These are phyloP conservation scores for Tortrix viridana DNA, from an alignment of 2,888 invertebrate species.

Conservation along the genomic window DNA sequence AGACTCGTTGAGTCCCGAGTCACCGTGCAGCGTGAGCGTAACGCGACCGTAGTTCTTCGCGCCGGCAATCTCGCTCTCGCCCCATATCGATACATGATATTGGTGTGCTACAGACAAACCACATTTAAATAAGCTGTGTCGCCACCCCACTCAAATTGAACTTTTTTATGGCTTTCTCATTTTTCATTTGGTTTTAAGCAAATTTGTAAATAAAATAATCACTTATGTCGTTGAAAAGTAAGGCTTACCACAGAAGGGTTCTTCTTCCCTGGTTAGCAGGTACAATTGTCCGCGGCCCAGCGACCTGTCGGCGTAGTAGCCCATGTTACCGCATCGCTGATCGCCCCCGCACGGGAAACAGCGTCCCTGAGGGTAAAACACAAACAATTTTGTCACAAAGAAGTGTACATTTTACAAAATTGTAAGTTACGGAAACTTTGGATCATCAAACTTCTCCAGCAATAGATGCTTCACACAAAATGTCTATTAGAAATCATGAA, in stretches of 20 bases:
- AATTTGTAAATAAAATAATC: too few relatives aligned
- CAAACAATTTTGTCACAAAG: slow-evolving; percentile 43
- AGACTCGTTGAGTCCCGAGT: slow-evolving; percentile 93
- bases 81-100: slow-evolving; percentile 92
- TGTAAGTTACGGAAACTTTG: too few relatives aligned
- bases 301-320: slow-evolving; percentile 95
- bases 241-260: slow-evolving; percentile 93
- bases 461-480: too few relatives aligned
- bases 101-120: slow-evolving; percentile 88
- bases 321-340: slow-evolving; percentile 94
- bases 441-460: too few relatives aligned
- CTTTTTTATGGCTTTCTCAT: too few relatives aligned
- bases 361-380: slow-evolving; percentile 62
- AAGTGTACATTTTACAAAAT: too few relatives aligned
- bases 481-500: too few relatives aligned
- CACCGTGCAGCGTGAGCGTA: slow-evolving; percentile 91
- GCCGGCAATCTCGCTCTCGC: slow-evolving; percentile 75
- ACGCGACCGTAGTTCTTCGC: slow-evolving; percentile 90
- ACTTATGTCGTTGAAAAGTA: too few relatives aligned
- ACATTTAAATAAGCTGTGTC: neutral
- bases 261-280: slow-evolving; percentile 93
- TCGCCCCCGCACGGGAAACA: slow-evolving; percentile 81
- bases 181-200: too few relatives aligned
- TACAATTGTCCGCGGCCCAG: slow-evolving; percentile 94
- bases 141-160: too few relatives aligned